These are phyloP conservation scores for Melierax canorus DNA, from an alignment of 2,113 vertebrate species.

Conservation along the genomic window DNA sequence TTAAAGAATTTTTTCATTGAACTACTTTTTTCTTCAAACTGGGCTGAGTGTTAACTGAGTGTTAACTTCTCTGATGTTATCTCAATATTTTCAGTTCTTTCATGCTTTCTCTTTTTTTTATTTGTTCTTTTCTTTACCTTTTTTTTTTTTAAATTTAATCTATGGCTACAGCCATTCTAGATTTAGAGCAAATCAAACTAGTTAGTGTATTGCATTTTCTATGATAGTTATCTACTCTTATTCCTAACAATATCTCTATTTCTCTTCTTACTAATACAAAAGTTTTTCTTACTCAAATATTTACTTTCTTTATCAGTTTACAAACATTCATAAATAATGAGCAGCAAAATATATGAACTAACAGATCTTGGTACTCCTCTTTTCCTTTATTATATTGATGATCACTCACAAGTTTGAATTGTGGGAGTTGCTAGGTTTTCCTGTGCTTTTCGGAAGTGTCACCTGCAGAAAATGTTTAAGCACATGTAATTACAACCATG, in stretches of 20 bases:
- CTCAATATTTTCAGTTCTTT: neutral
- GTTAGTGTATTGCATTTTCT: neutral
- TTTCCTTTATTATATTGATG: neutral
- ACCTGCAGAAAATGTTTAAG: neutral
- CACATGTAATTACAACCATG: neutral
- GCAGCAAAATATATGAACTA: neutral
- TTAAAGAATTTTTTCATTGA: neutral
- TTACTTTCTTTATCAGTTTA: neutral
- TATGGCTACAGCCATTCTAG: neutral
- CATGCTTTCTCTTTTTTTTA: neutral
- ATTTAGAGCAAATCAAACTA: neutral
- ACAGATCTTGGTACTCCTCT: neutral
- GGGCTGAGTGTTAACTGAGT: neutral
- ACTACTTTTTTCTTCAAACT: neutral
- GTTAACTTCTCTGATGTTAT: neutral
- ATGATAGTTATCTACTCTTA: neutral
- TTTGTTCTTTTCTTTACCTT: neutral
- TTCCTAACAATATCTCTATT: neutral
- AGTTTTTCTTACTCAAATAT: neutral
- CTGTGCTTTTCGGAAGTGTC: neutral
- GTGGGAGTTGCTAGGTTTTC: neutral
- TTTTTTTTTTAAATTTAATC: accelerated
- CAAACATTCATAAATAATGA: neutral
- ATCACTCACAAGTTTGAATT: neutral
- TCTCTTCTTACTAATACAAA: neutral